Evolutionary conservation across 2,888 invertebrate genomes (phyloP).

Genomic region (Drosophila cognata): DNA sequence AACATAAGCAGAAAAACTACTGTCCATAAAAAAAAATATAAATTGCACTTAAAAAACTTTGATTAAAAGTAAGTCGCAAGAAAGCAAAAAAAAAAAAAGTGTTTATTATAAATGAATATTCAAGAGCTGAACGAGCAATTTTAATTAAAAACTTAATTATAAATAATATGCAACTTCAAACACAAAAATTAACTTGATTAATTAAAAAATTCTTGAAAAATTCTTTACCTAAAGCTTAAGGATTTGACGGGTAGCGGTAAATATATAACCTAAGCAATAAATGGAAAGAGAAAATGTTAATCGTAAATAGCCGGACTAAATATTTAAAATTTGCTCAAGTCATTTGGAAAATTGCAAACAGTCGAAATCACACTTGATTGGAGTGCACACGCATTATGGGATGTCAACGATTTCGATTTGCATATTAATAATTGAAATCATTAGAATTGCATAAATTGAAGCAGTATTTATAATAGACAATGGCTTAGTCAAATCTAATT

Average conservation of each 20-base stretch:
- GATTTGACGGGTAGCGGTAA: not conserved
- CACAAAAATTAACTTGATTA: not conserved
- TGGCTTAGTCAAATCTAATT: slow-evolving; percentile 50
- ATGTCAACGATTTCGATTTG: not conserved
- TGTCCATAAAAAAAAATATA: not conserved
- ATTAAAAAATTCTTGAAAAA: not conserved
- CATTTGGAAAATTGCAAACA: not conserved
- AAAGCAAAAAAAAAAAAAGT: no score
- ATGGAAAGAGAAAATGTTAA: not conserved
- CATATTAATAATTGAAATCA: slow-evolving; percentile 18
- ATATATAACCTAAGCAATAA: not conserved
- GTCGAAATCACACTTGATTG: not conserved
- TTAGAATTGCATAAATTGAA: not conserved
- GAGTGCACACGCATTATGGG: not conserved
- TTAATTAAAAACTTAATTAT: not conserved
- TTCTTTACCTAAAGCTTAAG: not conserved
- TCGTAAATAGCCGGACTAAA: not conserved
- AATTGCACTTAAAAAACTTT: slow-evolving; percentile 3
- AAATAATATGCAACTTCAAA: not conserved
- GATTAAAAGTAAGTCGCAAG: not conserved
- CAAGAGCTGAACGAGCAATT: not conserved
- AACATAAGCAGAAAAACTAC: slow-evolving; percentile 1
- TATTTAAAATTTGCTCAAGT: not conserved
- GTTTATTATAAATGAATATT: no score
- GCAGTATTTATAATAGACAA: slow-evolving; percentile 41